Base-by-base conservation (phyloP, 2,888 invertebrate genomes). In the Cordilura impudica region DNA sequence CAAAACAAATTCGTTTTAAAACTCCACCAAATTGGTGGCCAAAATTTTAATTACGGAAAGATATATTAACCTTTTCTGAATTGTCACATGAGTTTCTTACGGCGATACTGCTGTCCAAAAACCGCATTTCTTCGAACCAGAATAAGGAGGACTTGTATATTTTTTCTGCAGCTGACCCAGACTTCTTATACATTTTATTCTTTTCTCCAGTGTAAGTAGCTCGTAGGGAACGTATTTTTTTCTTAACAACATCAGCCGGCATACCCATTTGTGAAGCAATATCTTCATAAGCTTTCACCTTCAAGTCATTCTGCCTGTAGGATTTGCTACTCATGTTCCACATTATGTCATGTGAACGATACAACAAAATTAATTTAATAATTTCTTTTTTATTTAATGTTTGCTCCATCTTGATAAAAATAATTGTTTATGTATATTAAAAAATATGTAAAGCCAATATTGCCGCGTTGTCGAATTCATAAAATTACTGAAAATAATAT, bases 171-270 rank as follows among this genome's bases (percentile, higher is more conserved):
- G 8, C 39, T 53, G 53, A 51, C 19, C 53, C 66, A 18, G 54
- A 51, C 18, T 66, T 66, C 26, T 53, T 66, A 23, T 67, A 21
- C 16, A 54, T 56, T 39, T 67, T 67, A 18, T 53, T 54, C 12
- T 47, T 67, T 43, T 45, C 54, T n/a, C 51, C 23, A 19, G 53
- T 66, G 21, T 58, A 26, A 26, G 58, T 58, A 58, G 58, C 21
- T 43, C 58, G 43, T 39, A 56, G 56, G 56, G 56, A 56, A 56
- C 56, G 61, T 54, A 71, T 60, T 54, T n/a, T 71, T 21, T 65
- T 65, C 21, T 51, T 51, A 8, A 51, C 18, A 19, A 18, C 21
- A 18, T 51, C 51, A 12, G 26, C 47, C n/a, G 63, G 18, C 26
- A 63, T 43, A 47, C 26, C 16, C 29, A 63, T 47, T 63, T 51